Percentiles rank a stretch among this genome's conserved stretches.
These are phyloP conservation scores for Grallaria varia DNA, from an alignment of 2,113 vertebrate species.

Conservation along the genomic window DNA sequence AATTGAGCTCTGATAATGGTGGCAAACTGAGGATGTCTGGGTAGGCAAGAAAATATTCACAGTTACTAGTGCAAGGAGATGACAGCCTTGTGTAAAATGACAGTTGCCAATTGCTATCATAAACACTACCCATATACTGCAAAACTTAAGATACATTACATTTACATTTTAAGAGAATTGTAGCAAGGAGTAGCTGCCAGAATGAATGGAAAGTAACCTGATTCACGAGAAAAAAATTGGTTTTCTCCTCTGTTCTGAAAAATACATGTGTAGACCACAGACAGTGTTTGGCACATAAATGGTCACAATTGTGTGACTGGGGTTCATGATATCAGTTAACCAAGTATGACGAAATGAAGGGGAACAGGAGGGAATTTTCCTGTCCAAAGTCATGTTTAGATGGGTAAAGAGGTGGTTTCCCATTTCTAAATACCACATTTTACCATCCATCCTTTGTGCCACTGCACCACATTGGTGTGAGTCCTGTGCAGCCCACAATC, in stretches of 20 bases:
- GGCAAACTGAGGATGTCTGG: neutral
- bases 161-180: neutral
- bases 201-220: neutral
- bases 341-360: neutral
- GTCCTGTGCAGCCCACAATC: neutral
- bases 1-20: neutral
- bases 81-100: neutral
- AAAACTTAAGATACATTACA: neutral
- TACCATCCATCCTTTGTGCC: neutral
- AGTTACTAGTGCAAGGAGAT: neutral
- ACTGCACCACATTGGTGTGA: accelerated
- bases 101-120: neutral
- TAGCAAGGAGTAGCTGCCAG: neutral
- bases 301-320: neutral
- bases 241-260: neutral
- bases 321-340: neutral
- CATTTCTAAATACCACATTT: neutral
- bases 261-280: neutral
- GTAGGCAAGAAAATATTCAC: neutral
- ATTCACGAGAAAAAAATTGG: neutral
- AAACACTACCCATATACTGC: neutral
- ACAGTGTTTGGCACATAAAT: neutral
- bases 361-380: neutral
- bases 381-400: neutral
- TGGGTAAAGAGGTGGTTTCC: neutral